These are phyloP conservation scores for Lapara coniferarum DNA, from an alignment of 2,888 invertebrate genomes.

Conservation along the genomic window DNA sequence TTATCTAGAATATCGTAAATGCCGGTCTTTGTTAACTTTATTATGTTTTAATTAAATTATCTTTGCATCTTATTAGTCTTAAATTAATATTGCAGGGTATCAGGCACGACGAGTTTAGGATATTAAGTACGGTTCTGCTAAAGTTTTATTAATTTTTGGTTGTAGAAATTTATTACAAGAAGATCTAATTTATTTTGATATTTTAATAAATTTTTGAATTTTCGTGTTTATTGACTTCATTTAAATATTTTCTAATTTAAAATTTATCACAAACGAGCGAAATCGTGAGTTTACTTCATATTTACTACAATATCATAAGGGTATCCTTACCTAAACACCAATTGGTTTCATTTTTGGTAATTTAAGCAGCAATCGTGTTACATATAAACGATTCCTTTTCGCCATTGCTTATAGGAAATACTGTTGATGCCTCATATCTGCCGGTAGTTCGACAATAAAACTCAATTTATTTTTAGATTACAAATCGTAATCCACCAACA, in stretches of 20 bases:
- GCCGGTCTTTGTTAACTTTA: constrained; percentile 13
- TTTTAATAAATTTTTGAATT: too few relatives aligned
- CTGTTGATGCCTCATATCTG: background rate
- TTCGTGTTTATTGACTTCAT: too few relatives aligned
- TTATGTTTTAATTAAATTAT: constrained; percentile 16
- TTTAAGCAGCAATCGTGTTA: background rate
- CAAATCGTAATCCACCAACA: constrained; percentile 26
- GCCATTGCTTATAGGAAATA: background rate
- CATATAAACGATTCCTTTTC: background rate
- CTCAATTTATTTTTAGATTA: constrained; percentile 30
- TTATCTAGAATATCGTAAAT: constrained; percentile 19
- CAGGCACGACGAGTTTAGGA: background rate
- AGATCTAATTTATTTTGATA: too few relatives aligned
- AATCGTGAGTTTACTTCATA: too few relatives aligned
- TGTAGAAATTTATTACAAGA: too few relatives aligned
- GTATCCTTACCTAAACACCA: background rate
- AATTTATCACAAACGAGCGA: too few relatives aligned
- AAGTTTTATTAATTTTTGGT: too few relatives aligned
- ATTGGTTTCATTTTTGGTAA: background rate
- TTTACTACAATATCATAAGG: too few relatives aligned
- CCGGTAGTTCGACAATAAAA: constrained; percentile 22
- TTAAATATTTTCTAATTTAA: too few relatives aligned
- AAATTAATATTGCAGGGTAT: background rate
- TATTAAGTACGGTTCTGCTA: background rate
- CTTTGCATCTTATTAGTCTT: background rate